These are phyloP conservation scores for Leptinotarsa juncta DNA, from an alignment of 2,888 invertebrate genomes.

Conservation along the genomic window DNA sequence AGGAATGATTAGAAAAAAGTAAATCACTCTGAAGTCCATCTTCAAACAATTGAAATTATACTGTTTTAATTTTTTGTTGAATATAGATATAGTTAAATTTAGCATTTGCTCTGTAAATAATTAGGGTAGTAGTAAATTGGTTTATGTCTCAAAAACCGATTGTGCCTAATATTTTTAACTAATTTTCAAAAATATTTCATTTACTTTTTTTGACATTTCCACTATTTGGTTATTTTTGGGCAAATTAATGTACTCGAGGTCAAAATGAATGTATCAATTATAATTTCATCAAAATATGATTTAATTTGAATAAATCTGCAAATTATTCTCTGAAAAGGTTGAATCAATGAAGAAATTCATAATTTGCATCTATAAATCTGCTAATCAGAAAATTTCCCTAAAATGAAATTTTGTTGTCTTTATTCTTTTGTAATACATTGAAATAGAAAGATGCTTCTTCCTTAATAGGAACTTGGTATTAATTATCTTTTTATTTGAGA, in stretches of 20 bases:
- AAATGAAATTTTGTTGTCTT: too few species aligned
- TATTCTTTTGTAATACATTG: too few species aligned
- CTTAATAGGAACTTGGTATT: too few species aligned
- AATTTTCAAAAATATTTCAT: too few species aligned
- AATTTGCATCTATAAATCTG: neutral
- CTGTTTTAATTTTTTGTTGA: neutral
- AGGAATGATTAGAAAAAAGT: neutral
- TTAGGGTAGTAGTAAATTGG: neutral
- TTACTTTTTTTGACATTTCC: too few species aligned
- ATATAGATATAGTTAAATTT: neutral
- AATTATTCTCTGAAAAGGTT: too few species aligned
- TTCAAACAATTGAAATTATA: neutral
- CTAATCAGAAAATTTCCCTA: too few species aligned
- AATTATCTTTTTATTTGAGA: too few species aligned
- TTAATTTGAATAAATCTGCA: too few species aligned
- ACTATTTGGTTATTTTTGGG: too few species aligned
- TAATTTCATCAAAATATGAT: neutral
- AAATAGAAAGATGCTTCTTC: too few species aligned
- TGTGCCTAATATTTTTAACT: neutral
- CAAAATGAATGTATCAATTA: neutral
- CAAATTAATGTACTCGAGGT: neutral
- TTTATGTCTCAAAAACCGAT: neutral
- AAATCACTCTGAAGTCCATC: neutral
- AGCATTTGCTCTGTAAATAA: neutral
- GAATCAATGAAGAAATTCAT: neutral